These are phyloP conservation scores for Seriola quinqueradiata DNA, from an alignment of 2,113 vertebrate species.

Conservation along the genomic window DNA sequence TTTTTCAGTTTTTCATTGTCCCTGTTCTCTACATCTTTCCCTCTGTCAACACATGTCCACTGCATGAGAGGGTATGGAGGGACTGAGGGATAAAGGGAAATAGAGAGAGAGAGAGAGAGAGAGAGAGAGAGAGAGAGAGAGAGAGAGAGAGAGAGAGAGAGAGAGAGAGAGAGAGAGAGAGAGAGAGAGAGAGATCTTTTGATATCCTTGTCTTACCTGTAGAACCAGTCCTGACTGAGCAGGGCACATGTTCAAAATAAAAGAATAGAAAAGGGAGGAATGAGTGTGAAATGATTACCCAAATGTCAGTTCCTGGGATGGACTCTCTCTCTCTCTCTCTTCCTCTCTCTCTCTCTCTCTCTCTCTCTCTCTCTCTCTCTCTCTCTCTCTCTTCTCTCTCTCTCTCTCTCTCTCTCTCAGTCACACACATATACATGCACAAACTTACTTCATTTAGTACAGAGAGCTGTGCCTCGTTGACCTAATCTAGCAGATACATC, in stretches of 20 bases:
- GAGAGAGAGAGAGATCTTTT: not conserved
- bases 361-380: not conserved
- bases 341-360: not conserved
- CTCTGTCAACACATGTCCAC: not conserved
- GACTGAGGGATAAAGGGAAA: not conserved
- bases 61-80: not conserved
- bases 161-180: not conserved
- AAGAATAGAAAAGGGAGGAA: slow-evolving; percentile 44
- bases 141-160: not conserved
- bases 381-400: not conserved
- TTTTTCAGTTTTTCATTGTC: not conserved
- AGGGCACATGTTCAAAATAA: slow-evolving; percentile 23
- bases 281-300: slow-evolving; percentile 39
- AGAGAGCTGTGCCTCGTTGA: not conserved
- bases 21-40: not conserved
- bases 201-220: slow-evolving; percentile 62
- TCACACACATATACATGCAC: not conserved
- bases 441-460: not conserved
- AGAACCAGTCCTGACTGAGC: slow-evolving; percentile 66
- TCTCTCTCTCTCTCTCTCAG: not conserved
- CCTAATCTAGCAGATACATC: slow-evolving; percentile 36
- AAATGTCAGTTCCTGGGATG: not conserved
- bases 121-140: not conserved
- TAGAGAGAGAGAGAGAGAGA: not conserved
- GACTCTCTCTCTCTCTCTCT: not conserved